Conservation (phyloP, 2,888 invertebrate species). For the Hydrotaea diabolus region DNA sequence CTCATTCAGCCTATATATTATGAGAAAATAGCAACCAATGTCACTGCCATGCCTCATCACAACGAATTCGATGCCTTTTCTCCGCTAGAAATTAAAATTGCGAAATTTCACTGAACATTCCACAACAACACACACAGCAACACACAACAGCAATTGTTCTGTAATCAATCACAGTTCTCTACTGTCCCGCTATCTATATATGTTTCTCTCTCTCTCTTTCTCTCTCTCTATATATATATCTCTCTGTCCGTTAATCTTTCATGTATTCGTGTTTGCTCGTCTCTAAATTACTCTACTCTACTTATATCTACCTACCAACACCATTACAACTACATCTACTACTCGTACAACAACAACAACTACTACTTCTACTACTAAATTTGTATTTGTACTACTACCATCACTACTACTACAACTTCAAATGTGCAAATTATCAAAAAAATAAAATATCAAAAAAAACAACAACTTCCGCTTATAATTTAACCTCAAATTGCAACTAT, state of each 20-base stretch:
- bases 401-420: conserved; percentile 44
- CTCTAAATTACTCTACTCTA: background rate
- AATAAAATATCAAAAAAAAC: background rate
- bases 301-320: background rate
- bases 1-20: no score
- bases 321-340: background rate
- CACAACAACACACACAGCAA: no score
- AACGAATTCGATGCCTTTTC: no score
- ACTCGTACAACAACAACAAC: conserved; percentile 2
- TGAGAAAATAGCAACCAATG: no score
- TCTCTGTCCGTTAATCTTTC: no score
- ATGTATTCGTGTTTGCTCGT: background rate
- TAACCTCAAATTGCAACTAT: conserved; percentile 65
- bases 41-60: no score
- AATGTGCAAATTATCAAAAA: no score
- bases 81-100: no score
- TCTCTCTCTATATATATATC: background rate
- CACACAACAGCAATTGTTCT: background rate
- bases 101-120: no score
- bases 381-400: conserved; percentile 21
- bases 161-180: background rate
- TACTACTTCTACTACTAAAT: conserved; percentile 7
- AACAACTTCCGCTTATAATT: conserved; percentile 57
- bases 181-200: background rate
- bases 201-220: background rate